Evolutionary conservation across 2,888 invertebrate genomes (phyloP), one percentile per base, ranked within the genome.

Genomic region (Caenorhabditis afra): DNA sequence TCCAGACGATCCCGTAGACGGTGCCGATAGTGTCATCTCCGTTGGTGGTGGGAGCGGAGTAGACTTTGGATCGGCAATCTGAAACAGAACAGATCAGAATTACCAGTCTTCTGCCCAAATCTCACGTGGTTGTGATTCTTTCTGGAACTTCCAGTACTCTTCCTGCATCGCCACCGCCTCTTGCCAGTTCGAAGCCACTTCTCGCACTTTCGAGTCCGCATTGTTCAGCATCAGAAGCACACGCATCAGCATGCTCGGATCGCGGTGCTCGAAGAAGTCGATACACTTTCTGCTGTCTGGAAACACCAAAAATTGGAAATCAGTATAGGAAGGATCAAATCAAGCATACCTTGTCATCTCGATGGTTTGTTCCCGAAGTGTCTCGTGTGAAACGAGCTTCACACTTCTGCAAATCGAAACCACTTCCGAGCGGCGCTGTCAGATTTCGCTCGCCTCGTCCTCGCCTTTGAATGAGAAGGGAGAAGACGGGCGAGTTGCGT

Each of bases 131-230:
- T 85, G 80, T 3, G 90, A 78, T 74, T 91, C 91, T 12, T 91
- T 90, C 81, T 93, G 93, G 84, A 93, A 91, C 67, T 94, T 94
- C 89, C 95, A 95, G 1, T 95, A 92, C 80, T 95, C 94, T 0
- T 94, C 94, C 5, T 95, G 93, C 76, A 81, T 94, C 0, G 97
- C 97, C 88, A 97, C 96, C 0, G 95, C 95, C 91, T 98, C 97
- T 87, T 97, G 96, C 74, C 68, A 68, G 37, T 52, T 67, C 37
- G 57, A n/a, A 0, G 74, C 66, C 16, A 73, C 68, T 47, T 74
- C 67, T 5, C 59, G 50, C 5, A 74, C 55, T 53, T 59, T 62
- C 16, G 52, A 35, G 52, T 77, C 59, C 0, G 47, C 53, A 58
- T 47, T 68, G n/a, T 68, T 68, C 12, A 81, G 41, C 55, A 79